phyloP scores from a whole-genome alignment of 2,113 vertebrate species.

The Oxyruncus cristatus region DNA sequence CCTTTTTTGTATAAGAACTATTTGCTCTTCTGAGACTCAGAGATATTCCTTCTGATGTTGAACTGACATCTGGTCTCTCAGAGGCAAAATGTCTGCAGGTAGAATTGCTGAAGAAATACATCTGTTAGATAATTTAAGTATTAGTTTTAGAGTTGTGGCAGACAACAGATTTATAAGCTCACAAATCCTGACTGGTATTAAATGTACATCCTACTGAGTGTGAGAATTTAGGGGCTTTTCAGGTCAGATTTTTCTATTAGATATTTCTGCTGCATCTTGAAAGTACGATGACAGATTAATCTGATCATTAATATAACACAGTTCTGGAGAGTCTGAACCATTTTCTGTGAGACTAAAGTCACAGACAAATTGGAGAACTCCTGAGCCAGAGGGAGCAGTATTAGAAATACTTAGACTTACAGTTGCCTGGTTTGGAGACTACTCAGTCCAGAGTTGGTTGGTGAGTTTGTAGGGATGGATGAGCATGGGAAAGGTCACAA shows the following conservation, averaged over 20 bases:
- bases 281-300: not conserved
- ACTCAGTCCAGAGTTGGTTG: rapidly evolving
- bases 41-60: conserved; percentile 38
- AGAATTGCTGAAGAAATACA: conserved; percentile 27
- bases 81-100: conserved; percentile 40
- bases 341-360: not conserved
- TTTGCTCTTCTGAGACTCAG: conserved; percentile 34
- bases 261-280: not conserved
- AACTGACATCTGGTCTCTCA: conserved; percentile 39
- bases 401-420: not conserved
- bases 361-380: not conserved
- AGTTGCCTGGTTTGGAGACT: not conserved
- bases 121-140: conserved; percentile 10
- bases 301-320: not conserved
- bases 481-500: conserved; percentile 3
- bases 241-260: not conserved
- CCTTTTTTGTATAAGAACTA: not conserved
- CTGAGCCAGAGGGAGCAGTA: not conserved
- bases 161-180: not conserved
- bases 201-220: not conserved
- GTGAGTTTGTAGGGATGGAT: not conserved
- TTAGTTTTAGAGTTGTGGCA: not conserved
- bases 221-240: not conserved
- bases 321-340: not conserved
- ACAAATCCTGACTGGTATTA: not conserved